Percentiles rank a stretch among this genome's conserved stretches.
Evolutionary conservation across 1,140 invertebrate genomes (phyloP).

Genomic region (Apis florea): DNA sequence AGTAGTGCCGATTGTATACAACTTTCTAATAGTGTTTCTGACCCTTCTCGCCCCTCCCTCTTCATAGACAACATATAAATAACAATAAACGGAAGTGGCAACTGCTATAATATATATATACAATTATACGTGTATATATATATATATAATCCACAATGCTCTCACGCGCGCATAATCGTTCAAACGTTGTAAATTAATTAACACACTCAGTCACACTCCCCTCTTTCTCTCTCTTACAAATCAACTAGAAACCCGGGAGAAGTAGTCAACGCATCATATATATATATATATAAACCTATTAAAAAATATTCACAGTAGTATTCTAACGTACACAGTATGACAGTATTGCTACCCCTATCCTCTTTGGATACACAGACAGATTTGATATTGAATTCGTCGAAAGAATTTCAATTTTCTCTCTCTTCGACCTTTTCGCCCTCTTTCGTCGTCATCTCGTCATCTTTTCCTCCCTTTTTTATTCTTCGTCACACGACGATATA

Average conservation of each 20-base stretch:
- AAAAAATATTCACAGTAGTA: conserved; percentile 78
- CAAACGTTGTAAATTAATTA: conserved; percentile 35
- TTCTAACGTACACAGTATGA: conserved; percentile 77
- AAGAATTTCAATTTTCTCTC: conserved; percentile 34
- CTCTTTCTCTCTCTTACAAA: conserved; percentile 48
- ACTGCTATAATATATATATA: conserved; percentile 55
- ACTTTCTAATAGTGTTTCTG: conserved; percentile 66
- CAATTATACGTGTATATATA: conserved; percentile 53
- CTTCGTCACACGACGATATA: too few species aligned
- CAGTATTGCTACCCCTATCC: conserved; percentile 71
- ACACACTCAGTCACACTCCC: conserved; percentile 27
- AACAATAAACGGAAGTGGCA: conserved; percentile 64
- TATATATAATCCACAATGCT: conserved; percentile 51
- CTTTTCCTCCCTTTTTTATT: too few species aligned
- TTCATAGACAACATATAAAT: conserved; percentile 63
- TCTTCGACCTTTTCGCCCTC: too few species aligned
- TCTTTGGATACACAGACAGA: conserved; percentile 65
- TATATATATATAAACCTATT: conserved; percentile 78
- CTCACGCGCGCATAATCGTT: conserved; percentile 52
- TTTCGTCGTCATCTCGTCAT: too few species aligned
- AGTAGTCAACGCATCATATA: conserved; percentile 73
- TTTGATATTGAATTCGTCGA: conserved; percentile 65
- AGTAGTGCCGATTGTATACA: conserved; percentile 66
- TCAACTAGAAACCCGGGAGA: conserved; percentile 69
- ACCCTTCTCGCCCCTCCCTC: conserved; percentile 16